phyloP scores from a whole-genome alignment of 1,140 invertebrate genomes.

The Sesamia nonagrioides region DNA sequence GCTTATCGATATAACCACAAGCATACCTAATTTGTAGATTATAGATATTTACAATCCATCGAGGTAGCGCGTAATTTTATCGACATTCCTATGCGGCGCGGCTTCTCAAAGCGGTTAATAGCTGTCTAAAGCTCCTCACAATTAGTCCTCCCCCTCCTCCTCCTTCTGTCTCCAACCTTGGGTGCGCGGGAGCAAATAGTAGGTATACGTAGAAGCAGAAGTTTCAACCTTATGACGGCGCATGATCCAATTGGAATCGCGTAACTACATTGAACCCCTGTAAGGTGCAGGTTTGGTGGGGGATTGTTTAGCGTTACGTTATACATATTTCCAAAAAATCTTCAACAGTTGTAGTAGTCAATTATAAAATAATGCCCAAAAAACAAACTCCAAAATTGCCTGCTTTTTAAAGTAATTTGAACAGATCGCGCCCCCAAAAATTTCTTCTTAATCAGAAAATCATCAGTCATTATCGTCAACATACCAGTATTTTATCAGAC shows the following conservation, averaged over 20 bases:
- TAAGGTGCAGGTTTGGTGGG: too few species aligned
- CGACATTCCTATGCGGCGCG: slow-evolving; percentile 23
- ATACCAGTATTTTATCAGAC: too few species aligned
- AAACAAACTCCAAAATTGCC: too few species aligned
- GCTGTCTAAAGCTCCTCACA: slow-evolving; percentile 41
- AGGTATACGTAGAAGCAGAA: neutral
- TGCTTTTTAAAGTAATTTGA: too few species aligned
- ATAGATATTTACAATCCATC: slow-evolving; percentile 18
- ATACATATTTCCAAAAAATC: too few species aligned
- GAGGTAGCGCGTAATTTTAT: neutral
- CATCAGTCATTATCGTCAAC: too few species aligned
- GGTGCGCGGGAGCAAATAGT: slow-evolving; percentile 8
- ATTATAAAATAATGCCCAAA: too few species aligned
- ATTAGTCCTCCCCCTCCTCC: slow-evolving; percentile 48
- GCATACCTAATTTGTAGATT: slow-evolving; percentile 18
- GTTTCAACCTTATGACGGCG: neutral
- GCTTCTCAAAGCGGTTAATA: slow-evolving; percentile 37
- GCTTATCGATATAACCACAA: neutral
- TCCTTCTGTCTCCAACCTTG: neutral
- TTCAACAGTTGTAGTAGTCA: too few species aligned
- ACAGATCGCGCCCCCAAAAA: too few species aligned
- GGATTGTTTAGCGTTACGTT: too few species aligned
- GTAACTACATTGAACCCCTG: neutral
- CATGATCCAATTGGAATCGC: neutral
- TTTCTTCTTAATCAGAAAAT: too few species aligned